These are phyloP conservation scores for Drosophila diplacantha DNA, from an alignment of 2,888 invertebrate genomes.

Conservation along the genomic window DNA sequence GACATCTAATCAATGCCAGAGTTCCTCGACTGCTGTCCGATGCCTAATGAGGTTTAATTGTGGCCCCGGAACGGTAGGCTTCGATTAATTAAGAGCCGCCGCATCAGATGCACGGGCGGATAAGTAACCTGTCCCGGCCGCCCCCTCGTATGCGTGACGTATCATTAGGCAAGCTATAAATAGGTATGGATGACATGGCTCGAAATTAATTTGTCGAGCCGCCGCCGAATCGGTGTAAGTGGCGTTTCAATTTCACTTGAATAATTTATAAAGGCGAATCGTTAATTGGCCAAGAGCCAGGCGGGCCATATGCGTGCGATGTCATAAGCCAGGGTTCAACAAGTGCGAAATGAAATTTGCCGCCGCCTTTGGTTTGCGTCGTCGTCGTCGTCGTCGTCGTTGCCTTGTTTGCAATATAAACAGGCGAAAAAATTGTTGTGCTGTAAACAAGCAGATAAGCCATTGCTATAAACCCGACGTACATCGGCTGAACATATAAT, in stretches of 20 bases:
- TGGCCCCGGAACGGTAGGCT: constrained; percentile 17
- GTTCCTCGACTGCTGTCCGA: constrained; percentile 27
- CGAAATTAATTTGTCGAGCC: constrained; percentile 53
- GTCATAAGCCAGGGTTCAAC: constrained; percentile 51
- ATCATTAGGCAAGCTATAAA: constrained; percentile 46
- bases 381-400: constrained; percentile 9
- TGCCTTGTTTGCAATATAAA: constrained; percentile 59
- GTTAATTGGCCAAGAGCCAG: constrained; percentile 37
- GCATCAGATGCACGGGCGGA: constrained; percentile 18
- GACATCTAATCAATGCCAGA: constrained; percentile 24
- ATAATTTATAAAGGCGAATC: constrained; percentile 43
- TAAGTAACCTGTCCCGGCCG: constrained; percentile 28
- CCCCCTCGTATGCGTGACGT: constrained; percentile 45
- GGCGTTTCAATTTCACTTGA: constrained; percentile 54
- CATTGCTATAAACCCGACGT: constrained; percentile 37
- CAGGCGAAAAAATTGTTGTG: constrained; percentile 56
- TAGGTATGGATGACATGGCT: constrained; percentile 18
- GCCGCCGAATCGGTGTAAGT: constrained; percentile 31
- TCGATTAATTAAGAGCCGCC: constrained; percentile 26
- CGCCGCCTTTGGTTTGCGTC: constrained; percentile 32
- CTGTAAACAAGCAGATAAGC: constrained; percentile 71
- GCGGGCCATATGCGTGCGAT: constrained; percentile 38
- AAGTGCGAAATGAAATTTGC: constrained; percentile 69
- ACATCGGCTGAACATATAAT: constrained; percentile 30
- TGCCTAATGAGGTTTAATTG: constrained; percentile 31